Evolutionary conservation across 2,797 vertebrate genomes (phyloP), one percentile per base, ranked within the genome.

Genomic region (Pseudochirops corinnae): DNA sequence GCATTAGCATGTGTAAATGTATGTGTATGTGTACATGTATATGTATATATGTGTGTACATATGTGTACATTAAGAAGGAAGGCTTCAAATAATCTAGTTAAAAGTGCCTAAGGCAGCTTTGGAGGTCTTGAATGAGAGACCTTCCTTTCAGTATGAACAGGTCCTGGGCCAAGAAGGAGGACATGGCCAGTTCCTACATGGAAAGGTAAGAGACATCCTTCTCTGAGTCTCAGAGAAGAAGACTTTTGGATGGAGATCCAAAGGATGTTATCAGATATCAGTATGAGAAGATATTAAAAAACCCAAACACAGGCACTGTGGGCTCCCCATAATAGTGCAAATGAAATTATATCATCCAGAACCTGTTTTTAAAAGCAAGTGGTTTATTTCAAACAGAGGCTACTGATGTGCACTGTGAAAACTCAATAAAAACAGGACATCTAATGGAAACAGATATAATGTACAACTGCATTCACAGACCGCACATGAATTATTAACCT

Each of bases 401-500:
- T 98, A 95, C 96, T 94, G 97, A 94, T 96, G 92, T 50, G 93
- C 58, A 67, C 92, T 29, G 21, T 50, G 90, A 96, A 97, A 98
- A 98, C 96, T 97, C 97, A 98, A 96, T 98, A 96, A 98, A 46
- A 97, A 92, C 97, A 95, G 95, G 96, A 93, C 92, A 96, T 92
- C 93, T 96, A 97, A 97, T 98, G 97, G 98, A 98, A 98, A 94
- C 96, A 98, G 96, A 97, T 94, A 96, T 46, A 97, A 97, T 0
- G 0, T 62, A 95, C 92, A 94, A 91, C 97, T 91, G 94, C 97
- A 95, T 90, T 94, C 95, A 95, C 96, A 97, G 97, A 92, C 82
- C 57, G 5, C 31, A 95, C 39, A n/a, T 97, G 96, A 98, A 97
- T 98, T 98, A 98, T 97, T 98, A 98, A 98, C 93, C 96, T 56